These are phyloP conservation scores for Himalopsyche kuldschensis DNA, from an alignment of 2,888 invertebrate species.

Conservation along the genomic window DNA sequence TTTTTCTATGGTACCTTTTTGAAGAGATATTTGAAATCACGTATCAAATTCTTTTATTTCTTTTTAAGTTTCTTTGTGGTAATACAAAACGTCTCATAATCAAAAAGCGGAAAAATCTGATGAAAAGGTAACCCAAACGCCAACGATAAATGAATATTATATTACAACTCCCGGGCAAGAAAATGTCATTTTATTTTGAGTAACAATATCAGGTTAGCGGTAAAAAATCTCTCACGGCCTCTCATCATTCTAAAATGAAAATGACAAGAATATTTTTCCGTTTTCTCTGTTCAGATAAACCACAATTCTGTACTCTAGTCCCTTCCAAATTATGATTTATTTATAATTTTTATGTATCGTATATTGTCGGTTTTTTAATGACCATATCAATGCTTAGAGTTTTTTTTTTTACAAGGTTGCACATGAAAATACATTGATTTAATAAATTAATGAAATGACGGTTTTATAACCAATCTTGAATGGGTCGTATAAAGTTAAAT, in stretches of 20 bases:
- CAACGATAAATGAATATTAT: background rate
- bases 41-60: too few relatives aligned
- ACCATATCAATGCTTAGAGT: too few relatives aligned
- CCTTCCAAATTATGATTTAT: background rate
- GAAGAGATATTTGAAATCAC: too few relatives aligned
- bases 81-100: background rate
- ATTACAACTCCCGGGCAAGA: background rate
- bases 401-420: too few relatives aligned
- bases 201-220: background rate
- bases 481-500: too few relatives aligned
- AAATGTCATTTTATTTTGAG: background rate
- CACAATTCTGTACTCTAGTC: background rate
- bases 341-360: too few relatives aligned
- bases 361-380: too few relatives aligned
- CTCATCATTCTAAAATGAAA: background rate
- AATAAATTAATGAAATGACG: too few relatives aligned
- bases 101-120: background rate
- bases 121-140: background rate
- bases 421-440: too few relatives aligned
- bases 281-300: background rate
- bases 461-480: too few relatives aligned
- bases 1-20: too few relatives aligned
- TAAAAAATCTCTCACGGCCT: background rate
- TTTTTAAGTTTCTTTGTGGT: too few relatives aligned
- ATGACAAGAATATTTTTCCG: background rate